Evolutionary conservation across 2,113 vertebrate genomes (phyloP).

Genomic region (Dryoscopus gambensis): DNA sequence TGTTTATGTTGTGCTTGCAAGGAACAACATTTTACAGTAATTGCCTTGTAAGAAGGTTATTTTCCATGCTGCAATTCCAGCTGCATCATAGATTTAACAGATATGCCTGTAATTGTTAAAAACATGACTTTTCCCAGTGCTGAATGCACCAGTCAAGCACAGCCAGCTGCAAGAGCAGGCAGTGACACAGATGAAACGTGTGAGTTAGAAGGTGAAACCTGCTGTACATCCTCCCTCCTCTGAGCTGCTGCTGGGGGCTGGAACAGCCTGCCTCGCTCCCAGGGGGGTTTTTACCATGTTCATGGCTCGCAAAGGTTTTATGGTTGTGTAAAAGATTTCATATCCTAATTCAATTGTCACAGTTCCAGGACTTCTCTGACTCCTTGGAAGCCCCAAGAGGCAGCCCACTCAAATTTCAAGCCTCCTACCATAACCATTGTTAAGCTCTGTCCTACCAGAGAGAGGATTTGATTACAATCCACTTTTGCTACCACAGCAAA

Average conservation of each 20-base stretch:
- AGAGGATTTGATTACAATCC: not conserved
- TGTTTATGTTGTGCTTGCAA: not conserved
- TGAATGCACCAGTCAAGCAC: not conserved
- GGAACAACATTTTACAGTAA: not conserved
- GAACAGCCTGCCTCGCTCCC: not conserved
- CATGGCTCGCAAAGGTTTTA: fast-evolving
- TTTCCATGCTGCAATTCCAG: not conserved
- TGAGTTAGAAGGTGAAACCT: not conserved
- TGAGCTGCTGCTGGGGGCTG: not conserved
- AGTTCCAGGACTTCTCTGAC: not conserved
- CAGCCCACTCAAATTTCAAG: not conserved
- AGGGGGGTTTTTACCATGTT: not conserved
- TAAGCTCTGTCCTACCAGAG: not conserved
- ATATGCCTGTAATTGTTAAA: not conserved
- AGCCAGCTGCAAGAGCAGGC: not conserved
- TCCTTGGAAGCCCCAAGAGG: not conserved
- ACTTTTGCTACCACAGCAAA: not conserved
- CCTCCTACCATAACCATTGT: not conserved
- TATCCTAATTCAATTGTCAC: not conserved
- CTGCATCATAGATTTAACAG: not conserved
- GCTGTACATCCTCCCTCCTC: not conserved
- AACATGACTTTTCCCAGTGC: not conserved
- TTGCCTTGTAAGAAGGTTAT: not conserved
- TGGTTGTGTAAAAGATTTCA: not conserved
- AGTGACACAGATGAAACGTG: not conserved